Base-by-base conservation (phyloP, 2,888 invertebrate genomes). In the Aphodius sticticus region DNA sequence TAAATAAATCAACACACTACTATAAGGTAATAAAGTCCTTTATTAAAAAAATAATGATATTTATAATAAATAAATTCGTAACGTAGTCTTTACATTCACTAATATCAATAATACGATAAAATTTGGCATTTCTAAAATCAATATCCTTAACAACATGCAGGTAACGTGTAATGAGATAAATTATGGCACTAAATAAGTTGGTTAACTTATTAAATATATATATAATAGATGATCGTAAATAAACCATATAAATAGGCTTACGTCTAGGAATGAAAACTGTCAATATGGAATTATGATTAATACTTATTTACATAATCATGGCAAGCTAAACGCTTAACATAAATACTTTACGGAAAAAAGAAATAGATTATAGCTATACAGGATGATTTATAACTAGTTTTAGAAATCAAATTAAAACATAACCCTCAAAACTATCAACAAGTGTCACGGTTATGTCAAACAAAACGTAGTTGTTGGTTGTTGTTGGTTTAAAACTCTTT, bases 21-120 rank as follows among this genome's bases (percentile, higher is more conserved):
- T 26, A 26, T 26, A 53, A 53, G 53, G 53, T 53, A 53, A 53
- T 53, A 53, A 53, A 53, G 7, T 53, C 53, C 70, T 70, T 70
- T 70, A 70, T 70, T 70, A 16, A 70, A 16, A 16, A 16, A 70
- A 70, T 70, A 70, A 70, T 70, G 15, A 16, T 70, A 16, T 70
- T 70, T 70, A 70, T 70, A 70, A 70, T 70, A 70, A 16, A 70
- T 70, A 70, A 70, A 70, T 16, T 16, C 15, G 26, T 70, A 70
- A 70, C 70, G 14, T 70, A 53, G 53, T 53, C 53, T 53, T 12
- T 12, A 53, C 12, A 53, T 53, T 9, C 53, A 53, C 53, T 53
- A 53, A 53, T 53, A 12, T 53, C 70, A 70, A 70, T 70, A 70
- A 15, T 70, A 72, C 72, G 72, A 72, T 72, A 35, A 72, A 72